Percentiles rank a stretch among this genome's conserved stretches.
These are phyloP conservation scores for Jaculus jaculus DNA, from an alignment of 2,113 vertebrate species.

Conservation along the genomic window DNA sequence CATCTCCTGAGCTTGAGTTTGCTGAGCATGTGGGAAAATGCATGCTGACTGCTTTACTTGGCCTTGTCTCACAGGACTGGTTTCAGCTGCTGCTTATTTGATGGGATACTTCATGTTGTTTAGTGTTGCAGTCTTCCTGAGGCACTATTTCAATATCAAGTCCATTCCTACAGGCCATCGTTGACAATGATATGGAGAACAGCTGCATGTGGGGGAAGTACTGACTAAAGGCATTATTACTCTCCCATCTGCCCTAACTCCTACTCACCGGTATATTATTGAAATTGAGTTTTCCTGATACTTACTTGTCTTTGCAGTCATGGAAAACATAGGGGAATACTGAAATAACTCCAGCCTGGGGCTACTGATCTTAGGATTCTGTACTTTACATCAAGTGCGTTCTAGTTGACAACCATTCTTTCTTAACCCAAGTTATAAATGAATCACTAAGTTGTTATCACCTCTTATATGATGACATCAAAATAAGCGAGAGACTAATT, in stretches of 20 bases:
- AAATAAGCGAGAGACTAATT: too few species aligned
- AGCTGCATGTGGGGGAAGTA: background rate
- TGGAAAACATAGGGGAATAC: background rate
- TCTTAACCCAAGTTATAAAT: conserved; percentile 42
- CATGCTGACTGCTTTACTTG: background rate
- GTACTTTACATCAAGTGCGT: background rate
- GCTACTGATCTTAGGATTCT: background rate
- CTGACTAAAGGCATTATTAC: background rate
- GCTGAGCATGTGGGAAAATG: background rate
- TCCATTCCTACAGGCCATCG: background rate
- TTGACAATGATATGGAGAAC: background rate
- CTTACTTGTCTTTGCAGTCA: background rate
- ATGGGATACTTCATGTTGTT: background rate
- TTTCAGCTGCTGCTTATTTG: conserved; percentile 32
- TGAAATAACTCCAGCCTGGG: background rate
- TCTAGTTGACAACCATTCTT: background rate
- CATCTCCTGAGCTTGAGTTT: background rate
- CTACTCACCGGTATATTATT: background rate
- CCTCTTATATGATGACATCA: too few species aligned
- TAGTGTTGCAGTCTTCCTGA: background rate
- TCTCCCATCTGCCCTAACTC: background rate
- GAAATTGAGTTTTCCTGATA: background rate
- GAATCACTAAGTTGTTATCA: conserved; percentile 30
- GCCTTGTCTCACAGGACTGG: background rate
- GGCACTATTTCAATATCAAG: background rate